Evolutionary conservation across 2,888 invertebrate species (phyloP).

Genomic region (Morinoia aosen): DNA sequence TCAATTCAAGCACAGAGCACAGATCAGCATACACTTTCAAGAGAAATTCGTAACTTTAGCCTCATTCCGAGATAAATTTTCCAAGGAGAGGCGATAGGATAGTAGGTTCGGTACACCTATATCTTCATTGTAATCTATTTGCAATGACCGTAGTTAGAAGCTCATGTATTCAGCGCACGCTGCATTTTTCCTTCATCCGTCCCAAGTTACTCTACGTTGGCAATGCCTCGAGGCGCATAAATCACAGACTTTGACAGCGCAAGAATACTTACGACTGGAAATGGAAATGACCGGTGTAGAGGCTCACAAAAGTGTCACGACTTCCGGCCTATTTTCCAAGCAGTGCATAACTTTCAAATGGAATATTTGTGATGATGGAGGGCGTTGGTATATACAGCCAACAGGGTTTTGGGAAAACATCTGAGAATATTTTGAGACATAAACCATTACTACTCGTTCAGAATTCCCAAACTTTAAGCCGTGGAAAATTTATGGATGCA

Average conservation of each 20-base stretch:
- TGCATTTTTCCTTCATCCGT: not conserved
- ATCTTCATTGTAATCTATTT: not conserved
- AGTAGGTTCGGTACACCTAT: not conserved
- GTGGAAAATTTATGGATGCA: not conserved
- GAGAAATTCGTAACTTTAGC: not conserved
- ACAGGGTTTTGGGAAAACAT: not conserved
- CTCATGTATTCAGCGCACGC: not conserved
- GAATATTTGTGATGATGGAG: not conserved
- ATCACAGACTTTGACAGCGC: slow-evolving; percentile 24
- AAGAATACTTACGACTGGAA: not conserved
- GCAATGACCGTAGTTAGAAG: not conserved
- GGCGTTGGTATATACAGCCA: not conserved
- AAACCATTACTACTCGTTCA: not conserved
- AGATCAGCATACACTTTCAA: too few species aligned
- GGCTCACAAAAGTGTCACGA: not conserved
- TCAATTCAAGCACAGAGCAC: too few species aligned
- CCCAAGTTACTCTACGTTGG: not conserved
- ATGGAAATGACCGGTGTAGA: not conserved
- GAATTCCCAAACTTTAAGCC: not conserved
- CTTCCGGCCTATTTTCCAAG: slow-evolving; percentile 16
- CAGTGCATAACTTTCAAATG: slow-evolving; percentile 4
- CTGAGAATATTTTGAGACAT: not conserved
- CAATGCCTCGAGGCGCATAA: not conserved
- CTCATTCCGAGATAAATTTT: not conserved
- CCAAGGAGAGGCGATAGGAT: not conserved